Base-by-base conservation (phyloP, 2,888 invertebrate species). In the Sthenelais limicola region DNA sequence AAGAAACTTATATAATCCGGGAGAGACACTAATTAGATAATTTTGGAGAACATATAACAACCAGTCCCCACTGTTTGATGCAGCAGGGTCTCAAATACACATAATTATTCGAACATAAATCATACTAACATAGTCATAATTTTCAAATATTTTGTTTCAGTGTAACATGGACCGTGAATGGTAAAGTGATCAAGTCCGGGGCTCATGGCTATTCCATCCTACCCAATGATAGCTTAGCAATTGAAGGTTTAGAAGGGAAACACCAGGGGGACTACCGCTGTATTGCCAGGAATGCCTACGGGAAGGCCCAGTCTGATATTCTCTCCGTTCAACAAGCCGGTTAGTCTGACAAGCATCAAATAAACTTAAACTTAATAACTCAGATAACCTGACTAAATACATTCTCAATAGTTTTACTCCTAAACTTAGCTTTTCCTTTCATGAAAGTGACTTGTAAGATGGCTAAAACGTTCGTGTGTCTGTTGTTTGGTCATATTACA, bases 201-300 rank as follows among this genome's bases (percentile, higher is more conserved):
- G 21, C 21, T 5, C 35, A 62, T 18, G 35, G 62, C 1, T 38
- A 35, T n/a, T 12, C 7, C 38, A 62, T 62, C 21, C 24, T 62
- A 1, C 62, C 62, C 21, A 62, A 62, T 28, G 62, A 43, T 4
- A 62, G 38, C 38, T 43, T 62, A n/a, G 35, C 43, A 21, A 35
- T 62, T 9, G 1, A 24, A 3, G 24, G 5, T 24, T 35, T 43
- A 3, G 38, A 62, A 5, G 28, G 38, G 15, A 1, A 3, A 9
- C 62, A 62, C 62, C 62, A 62, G 62, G 62, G 62, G 35, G 9
- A 35, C 21, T 62, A 62, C 38, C 35, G 62, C 9, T 62, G 62
- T 24, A 9, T 15, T 3, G 62, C 62, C 62, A 9, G 26, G 21
- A 62, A 62, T 18, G 5, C 9, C 18, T 28, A 21, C n/a, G 62